Conservation (phyloP, 2,113 vertebrate species). For the Mesembrinibis cayennensis region DNA sequence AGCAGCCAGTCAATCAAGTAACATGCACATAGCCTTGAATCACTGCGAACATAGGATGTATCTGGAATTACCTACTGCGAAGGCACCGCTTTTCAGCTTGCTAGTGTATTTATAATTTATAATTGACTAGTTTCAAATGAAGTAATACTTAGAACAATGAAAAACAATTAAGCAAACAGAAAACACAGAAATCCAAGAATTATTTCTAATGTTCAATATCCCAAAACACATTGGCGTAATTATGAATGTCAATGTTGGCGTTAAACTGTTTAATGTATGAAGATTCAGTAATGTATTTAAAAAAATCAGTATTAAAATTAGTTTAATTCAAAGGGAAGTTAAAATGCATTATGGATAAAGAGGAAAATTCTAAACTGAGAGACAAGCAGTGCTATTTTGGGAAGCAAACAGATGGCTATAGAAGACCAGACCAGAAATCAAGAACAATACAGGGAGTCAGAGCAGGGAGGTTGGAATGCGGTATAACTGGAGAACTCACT, state of each 20-base stretch:
- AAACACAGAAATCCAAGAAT: background rate
- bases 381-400: slow-evolving; percentile 42
- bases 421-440: slow-evolving; percentile 32
- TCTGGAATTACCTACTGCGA: background rate
- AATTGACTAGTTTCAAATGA: background rate
- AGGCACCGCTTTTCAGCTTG: background rate
- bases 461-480: background rate
- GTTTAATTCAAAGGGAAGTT: background rate
- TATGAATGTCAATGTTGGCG: background rate
- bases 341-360: slow-evolving; percentile 4
- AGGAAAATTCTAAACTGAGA: slow-evolving; percentile 21
- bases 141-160: background rate
- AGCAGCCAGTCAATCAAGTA: background rate
- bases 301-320: background rate
- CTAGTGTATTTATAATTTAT: background rate
- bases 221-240: background rate
- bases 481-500: background rate
- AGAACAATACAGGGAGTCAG: background rate
- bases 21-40: fast-evolving
- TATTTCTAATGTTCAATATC: background rate
- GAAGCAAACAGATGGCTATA: slow-evolving; percentile 47
- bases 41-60: background rate
- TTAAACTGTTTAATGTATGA: background rate
- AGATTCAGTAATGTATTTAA: background rate
- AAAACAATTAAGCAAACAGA: background rate